Evolutionary conservation across 2,797 vertebrate genomes (phyloP).

Genomic region (Valencia hispanica): DNA sequence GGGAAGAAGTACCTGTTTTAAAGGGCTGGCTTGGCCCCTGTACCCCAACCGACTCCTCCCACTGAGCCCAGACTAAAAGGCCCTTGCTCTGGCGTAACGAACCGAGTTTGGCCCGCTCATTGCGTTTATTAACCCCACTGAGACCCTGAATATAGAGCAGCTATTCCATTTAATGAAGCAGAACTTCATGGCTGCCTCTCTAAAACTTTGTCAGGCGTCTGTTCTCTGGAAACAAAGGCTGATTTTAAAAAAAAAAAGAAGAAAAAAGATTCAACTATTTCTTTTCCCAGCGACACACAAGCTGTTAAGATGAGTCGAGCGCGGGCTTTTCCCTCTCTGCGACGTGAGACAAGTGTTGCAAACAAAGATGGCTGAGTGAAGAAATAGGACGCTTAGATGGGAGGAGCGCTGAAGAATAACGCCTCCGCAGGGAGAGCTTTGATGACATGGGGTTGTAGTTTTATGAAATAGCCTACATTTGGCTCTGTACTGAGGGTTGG

Average conservation of each 20-base stretch:
- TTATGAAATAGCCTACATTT: slow-evolving; percentile 79
- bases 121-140: slow-evolving; percentile 71
- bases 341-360: slow-evolving; percentile 67
- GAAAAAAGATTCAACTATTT: slow-evolving; percentile 67
- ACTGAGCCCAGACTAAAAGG: slow-evolving; percentile 63
- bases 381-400: slow-evolving; percentile 77
- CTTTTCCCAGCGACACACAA: slow-evolving; percentile 66
- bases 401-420: slow-evolving; percentile 70
- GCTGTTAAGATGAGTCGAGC: slow-evolving; percentile 69
- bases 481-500: slow-evolving; percentile 70
- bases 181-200: slow-evolving; percentile 77
- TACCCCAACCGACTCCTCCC: slow-evolving; percentile 55
- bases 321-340: slow-evolving; percentile 62
- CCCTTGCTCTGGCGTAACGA: slow-evolving; percentile 66
- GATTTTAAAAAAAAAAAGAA: no score
- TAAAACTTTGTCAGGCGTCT: slow-evolving; percentile 80
- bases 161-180: slow-evolving; percentile 80
- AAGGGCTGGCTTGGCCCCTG: slow-evolving; percentile 33
- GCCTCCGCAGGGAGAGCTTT: slow-evolving; percentile 74
- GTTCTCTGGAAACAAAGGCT: slow-evolving; percentile 78
- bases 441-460: slow-evolving; percentile 76
- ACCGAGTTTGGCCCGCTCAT: slow-evolving; percentile 72
- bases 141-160: slow-evolving; percentile 82
- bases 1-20: slow-evolving; percentile 53
- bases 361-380: slow-evolving; percentile 74